Percentiles rank a stretch among this genome's conserved stretches.
Conservation (phyloP, 2,888 invertebrate species). For the Sussaba pulchella region DNA sequence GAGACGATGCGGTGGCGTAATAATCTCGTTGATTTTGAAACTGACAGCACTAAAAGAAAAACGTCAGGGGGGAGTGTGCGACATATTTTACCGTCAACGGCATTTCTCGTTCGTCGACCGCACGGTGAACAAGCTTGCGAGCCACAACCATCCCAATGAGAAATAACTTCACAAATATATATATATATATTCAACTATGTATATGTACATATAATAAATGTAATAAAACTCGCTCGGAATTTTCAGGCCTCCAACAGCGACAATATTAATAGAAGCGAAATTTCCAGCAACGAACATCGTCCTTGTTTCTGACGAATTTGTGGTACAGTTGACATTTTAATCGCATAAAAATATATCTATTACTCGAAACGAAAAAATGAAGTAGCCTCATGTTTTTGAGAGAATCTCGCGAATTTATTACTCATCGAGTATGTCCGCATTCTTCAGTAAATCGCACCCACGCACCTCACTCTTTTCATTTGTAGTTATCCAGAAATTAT, state of each 20-base stretch:
- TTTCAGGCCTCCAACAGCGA: slow-evolving; percentile 27
- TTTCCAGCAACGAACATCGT: slow-evolving; percentile 23
- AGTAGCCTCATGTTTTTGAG: slow-evolving; percentile 13
- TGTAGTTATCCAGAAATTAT: no score
- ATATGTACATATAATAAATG: no score
- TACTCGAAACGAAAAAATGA: not conserved
- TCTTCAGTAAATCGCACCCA: slow-evolving; percentile 9
- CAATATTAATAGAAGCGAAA: slow-evolving; percentile 3
- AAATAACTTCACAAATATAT: slow-evolving; percentile 12
- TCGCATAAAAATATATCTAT: slow-evolving; percentile 29
- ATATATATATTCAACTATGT: not conserved
- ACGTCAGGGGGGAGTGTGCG: slow-evolving; percentile 5
- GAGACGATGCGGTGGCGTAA: slow-evolving; percentile 44
- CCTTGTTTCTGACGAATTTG: slow-evolving; percentile 35
- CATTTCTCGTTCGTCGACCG: slow-evolving; percentile 34
- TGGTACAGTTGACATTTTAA: slow-evolving; percentile 39
- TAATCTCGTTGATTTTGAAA: slow-evolving; percentile 54
- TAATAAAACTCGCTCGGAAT: not conserved
- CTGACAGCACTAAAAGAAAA: slow-evolving; percentile 17
- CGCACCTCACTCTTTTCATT: no score
- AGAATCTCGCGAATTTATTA: slow-evolving; percentile 28
- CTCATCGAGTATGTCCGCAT: not conserved
- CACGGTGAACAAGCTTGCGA: slow-evolving; percentile 24
- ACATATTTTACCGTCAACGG: slow-evolving; percentile 65
- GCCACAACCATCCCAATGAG: slow-evolving; percentile 24